Evolutionary conservation across 2,797 vertebrate species (phyloP), one percentile per base, ranked within the genome.

Genomic region (Pteropus rufus): DNA sequence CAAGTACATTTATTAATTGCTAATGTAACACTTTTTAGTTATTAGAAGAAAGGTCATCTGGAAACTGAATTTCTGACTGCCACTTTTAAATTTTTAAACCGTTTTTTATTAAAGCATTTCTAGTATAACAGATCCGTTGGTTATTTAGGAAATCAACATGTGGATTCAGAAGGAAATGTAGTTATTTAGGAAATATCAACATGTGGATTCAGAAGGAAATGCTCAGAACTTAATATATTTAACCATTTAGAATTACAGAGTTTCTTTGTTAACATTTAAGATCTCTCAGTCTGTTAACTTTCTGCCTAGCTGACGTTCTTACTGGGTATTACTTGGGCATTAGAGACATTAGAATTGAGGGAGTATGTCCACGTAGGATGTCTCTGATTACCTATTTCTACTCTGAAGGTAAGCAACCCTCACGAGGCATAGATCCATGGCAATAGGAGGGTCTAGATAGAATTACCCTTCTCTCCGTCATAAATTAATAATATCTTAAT

Each of bases 131-230:
- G 83, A 81, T 41, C 58, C 49, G 46, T 80, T 14, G 14, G 12
- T 46, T 46, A 46, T 46, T 46, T 46, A 46, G 46, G 14, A 46
- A 46, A 46, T 46, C 46, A 46, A 14, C 46, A 46, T 46, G 46
- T 46, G 67, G 58, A 91, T 76, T 62, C 34, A 54, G 41, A 96
- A 44, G 67, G 29, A 87, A 93, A 46, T 91, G 46, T 14, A 46
- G 12, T 46, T 46, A 46, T 46, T 46, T 46, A 46, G 46, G 14
- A 46, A 46, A 46, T 46, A 46, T 46, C 46, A 46, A 14, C 46
- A 46, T 46, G 46, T 46, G 67, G 58, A 91, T 76, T 62, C 34
- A 54, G 41, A 96, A 44, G 67, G 29, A 87, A 93, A 46, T 91
- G 62, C 36, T 54, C 52, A 52, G 41, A 85, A 67, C 21, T 56